These are phyloP conservation scores for Poecile atricapillus DNA, from an alignment of 2,113 vertebrate genomes.

Conservation along the genomic window DNA sequence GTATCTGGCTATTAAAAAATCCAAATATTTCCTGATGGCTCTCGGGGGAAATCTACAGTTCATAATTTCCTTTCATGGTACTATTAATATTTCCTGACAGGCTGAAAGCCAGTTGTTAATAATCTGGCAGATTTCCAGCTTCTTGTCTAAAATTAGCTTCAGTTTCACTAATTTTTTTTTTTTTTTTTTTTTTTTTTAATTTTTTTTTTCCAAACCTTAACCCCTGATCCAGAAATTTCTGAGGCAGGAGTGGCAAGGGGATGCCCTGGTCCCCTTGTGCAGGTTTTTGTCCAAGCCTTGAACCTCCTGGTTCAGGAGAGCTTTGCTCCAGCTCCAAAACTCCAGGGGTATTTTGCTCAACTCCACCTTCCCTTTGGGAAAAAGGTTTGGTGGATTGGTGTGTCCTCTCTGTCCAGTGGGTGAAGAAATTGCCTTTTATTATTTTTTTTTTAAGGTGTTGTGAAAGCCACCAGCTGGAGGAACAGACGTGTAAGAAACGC, in stretches of 20 bases:
- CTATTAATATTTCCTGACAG: conserved; percentile 25
- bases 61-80: neutral
- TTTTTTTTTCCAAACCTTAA: neutral
- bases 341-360: neutral
- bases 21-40: conserved; percentile 7
- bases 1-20: neutral
- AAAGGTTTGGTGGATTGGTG: neutral
- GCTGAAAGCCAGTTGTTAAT: conserved; percentile 15
- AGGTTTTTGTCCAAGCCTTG: neutral
- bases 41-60: neutral
- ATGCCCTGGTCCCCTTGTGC: neutral
- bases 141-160: neutral
- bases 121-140: conserved; percentile 29
- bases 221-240: neutral
- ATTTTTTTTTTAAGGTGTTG: neutral
- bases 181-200: neutral
- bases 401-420: neutral
- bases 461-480: neutral
- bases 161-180: neutral
- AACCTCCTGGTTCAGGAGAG: neutral
- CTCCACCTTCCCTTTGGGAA: neutral
- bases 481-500: neutral
- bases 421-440: neutral
- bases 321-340: neutral
- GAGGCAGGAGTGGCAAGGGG: neutral